Conservation (phyloP, 2,888 invertebrate species). For the Azorinus chamasolen region DNA sequence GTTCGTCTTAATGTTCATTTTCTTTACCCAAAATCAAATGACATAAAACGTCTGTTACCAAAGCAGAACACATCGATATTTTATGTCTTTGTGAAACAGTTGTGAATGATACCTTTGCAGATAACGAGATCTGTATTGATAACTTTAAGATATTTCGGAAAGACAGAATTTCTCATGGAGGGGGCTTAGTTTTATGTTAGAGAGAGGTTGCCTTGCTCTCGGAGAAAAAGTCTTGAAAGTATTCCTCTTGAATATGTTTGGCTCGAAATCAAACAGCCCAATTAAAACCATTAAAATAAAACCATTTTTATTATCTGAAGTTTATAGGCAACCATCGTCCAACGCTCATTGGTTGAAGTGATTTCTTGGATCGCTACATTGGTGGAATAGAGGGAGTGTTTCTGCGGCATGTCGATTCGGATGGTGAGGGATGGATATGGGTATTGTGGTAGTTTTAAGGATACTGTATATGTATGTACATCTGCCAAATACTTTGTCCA, state of each 20-base stretch:
- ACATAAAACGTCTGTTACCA: conserved; percentile 4
- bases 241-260: conserved; percentile 2
- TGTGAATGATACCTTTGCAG: not conserved
- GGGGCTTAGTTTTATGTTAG: conserved; percentile 6
- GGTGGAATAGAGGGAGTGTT: too few species aligned
- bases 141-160: conserved; percentile 1
- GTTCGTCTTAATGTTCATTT: conserved; percentile 12
- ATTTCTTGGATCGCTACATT: not conserved
- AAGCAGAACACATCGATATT: conserved; percentile 3
- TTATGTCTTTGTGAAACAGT: conserved; percentile 15
- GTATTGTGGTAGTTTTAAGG: too few species aligned
- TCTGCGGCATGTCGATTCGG: too few species aligned
- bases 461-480: too few species aligned
- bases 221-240: not conserved
- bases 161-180: conserved; percentile 13
- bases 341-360: not conserved
- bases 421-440: too few species aligned
- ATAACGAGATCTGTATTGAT: not conserved
- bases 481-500: too few species aligned
- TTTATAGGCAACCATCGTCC: conserved; percentile 13
- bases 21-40: conserved; percentile 13
- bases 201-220: not conserved
- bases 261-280: conserved; percentile 14
- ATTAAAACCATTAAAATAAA: too few species aligned
- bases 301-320: conserved; percentile 7